Conservation (phyloP, 2,888 invertebrate species). For the Gari tellinella region DNA sequence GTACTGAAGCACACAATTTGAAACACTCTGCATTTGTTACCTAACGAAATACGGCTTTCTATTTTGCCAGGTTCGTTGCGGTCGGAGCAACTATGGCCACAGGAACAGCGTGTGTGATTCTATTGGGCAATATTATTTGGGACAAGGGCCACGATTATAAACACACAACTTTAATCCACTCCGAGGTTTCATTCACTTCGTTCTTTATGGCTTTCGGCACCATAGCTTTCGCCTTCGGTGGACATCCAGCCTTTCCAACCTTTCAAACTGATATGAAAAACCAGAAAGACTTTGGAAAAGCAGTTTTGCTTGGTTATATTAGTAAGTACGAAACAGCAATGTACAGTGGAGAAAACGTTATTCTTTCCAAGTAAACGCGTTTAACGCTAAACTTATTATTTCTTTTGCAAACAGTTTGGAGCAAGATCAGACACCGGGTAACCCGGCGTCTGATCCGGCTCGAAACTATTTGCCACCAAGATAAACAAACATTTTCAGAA, state of each 20-base stretch:
- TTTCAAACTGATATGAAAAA: conserved; percentile 96
- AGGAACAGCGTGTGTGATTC: conserved; percentile 87
- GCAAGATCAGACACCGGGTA: too few relatives aligned
- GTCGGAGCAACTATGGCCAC: conserved; percentile 88
- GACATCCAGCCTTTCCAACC: conserved; percentile 91
- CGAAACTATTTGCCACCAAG: too few relatives aligned
- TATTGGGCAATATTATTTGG: conserved; percentile 87
- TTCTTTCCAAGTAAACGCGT: too few relatives aligned
- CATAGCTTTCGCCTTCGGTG: conserved; percentile 90
- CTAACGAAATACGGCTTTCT: neutral
- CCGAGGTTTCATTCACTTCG: conserved; percentile 85
- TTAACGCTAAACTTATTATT: too few relatives aligned
- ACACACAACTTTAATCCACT: conserved; percentile 70
- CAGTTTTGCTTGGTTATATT: conserved; percentile 89
- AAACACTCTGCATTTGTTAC: neutral
- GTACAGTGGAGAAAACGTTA: too few relatives aligned
- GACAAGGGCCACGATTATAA: conserved; percentile 85
- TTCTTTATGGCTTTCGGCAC: conserved; percentile 90
- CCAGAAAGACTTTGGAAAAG: conserved; percentile 89
- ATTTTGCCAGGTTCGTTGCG: conserved; percentile 87
- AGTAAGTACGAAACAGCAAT: conserved; percentile 86
- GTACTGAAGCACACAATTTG: neutral
- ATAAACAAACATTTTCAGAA: too few relatives aligned
- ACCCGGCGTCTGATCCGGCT: too few relatives aligned
- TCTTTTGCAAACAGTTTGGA: too few relatives aligned